Evolutionary conservation across 2,113 vertebrate species (phyloP).

Genomic region (Cygnus atratus): DNA sequence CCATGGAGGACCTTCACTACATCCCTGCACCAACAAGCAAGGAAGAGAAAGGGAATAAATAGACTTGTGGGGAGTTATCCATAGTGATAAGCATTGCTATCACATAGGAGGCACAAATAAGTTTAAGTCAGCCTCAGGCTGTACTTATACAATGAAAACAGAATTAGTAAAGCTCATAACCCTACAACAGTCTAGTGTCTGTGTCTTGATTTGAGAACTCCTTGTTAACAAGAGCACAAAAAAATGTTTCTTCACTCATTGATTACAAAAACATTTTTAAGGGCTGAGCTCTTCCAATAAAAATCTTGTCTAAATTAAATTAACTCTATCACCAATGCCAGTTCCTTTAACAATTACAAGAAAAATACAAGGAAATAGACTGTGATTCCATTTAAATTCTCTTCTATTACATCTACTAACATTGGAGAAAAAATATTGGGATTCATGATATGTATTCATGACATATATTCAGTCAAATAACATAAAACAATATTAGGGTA

Average conservation of each 20-base stretch:
- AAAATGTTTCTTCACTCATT: background rate
- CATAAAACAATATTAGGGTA: background rate
- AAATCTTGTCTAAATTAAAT: background rate
- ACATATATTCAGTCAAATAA: background rate
- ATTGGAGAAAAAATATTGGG: accelerated
- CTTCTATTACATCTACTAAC: background rate
- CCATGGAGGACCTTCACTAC: background rate
- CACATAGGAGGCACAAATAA: background rate
- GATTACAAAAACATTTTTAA: background rate
- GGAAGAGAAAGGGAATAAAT: background rate
- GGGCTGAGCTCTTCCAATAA: background rate
- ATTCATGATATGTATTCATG: background rate
- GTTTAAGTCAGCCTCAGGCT: background rate
- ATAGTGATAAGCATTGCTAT: background rate
- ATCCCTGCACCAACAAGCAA: background rate
- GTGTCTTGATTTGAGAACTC: background rate
- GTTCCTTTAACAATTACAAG: background rate
- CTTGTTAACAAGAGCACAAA: background rate
- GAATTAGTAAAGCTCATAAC: background rate
- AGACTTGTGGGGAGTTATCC: background rate
- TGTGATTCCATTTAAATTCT: background rate
- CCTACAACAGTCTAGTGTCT: background rate
- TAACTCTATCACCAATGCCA: background rate
- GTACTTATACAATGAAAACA: background rate
- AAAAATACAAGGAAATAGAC: background rate